phyloP scores from a whole-genome alignment of 2,797 vertebrate genomes.

The Odontamblyopus lacepedii region DNA sequence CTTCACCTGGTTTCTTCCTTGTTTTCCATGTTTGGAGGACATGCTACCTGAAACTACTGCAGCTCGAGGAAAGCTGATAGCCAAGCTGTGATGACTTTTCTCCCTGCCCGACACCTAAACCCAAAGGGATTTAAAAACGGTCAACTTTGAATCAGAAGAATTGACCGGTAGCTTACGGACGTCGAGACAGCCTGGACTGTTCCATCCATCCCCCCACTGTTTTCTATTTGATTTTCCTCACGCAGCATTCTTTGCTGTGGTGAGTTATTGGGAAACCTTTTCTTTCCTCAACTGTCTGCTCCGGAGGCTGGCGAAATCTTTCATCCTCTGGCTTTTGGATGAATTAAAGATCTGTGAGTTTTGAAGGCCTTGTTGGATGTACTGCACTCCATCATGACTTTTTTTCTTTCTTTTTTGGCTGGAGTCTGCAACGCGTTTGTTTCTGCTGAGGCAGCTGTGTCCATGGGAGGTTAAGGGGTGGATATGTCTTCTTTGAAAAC shows the following conservation, averaged over 20 bases:
- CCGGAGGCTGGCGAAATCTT: slow-evolving; percentile 50
- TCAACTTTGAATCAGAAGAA: slow-evolving; percentile 45
- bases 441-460: slow-evolving; percentile 53
- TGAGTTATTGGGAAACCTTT: slow-evolving; percentile 38
- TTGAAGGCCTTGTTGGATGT: slow-evolving; percentile 60
- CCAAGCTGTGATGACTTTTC: slow-evolving; percentile 60
- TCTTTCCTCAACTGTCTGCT: slow-evolving; percentile 34
- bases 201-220: slow-evolving; percentile 35
- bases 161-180: slow-evolving; percentile 60
- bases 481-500: slow-evolving; percentile 56
- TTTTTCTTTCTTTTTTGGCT: slow-evolving; percentile 44
- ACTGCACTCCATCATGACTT: slow-evolving; percentile 47
- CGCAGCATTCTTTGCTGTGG: slow-evolving; percentile 53
- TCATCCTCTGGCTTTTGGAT: slow-evolving; percentile 37
- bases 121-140: slow-evolving; percentile 56
- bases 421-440: slow-evolving; percentile 37
- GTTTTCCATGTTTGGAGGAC: slow-evolving; percentile 51
- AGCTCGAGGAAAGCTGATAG: slow-evolving; percentile 45
- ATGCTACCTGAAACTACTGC: slow-evolving; percentile 53
- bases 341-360: slow-evolving; percentile 61
- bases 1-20: slow-evolving; percentile 63
- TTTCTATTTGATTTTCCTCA: slow-evolving; percentile 33
- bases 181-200: slow-evolving; percentile 51
- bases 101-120: slow-evolving; percentile 49
- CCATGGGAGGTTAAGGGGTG: slow-evolving; percentile 49